A percentile compares a stretch with the other conserved stretches of the same genome.
These are phyloP conservation scores for Oncorhynchus kisutch DNA, from an alignment of 2,113 vertebrate species.

Conservation along the genomic window DNA sequence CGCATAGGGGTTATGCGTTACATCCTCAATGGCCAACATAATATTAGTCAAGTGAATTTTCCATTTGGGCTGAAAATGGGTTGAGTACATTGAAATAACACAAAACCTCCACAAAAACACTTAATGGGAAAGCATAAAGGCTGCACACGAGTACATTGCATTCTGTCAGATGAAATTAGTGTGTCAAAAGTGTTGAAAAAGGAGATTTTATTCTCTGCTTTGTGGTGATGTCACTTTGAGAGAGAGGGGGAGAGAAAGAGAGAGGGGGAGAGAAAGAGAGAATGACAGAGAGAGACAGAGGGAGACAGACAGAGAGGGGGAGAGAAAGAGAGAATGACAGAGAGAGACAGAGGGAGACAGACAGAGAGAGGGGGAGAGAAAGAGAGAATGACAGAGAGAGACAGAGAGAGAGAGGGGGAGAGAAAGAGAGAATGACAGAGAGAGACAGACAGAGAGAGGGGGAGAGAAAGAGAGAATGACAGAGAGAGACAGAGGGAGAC, in stretches of 20 bases:
- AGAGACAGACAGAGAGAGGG: neutral
- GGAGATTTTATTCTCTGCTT: neutral
- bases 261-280: neutral
- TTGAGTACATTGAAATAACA: neutral
- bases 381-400: neutral
- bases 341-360: too few species aligned
- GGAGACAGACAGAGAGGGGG: neutral
- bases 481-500: too few species aligned
- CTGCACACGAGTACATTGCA: slow-evolving; percentile 11
- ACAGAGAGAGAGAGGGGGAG: neutral
- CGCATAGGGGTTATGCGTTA: too few species aligned
- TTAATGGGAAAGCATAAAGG: neutral
- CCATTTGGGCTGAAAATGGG: slow-evolving; percentile 3
- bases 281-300: neutral
- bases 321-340: neutral
- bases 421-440: neutral
- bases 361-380: neutral
- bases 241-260: neutral
- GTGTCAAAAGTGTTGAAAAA: neutral
- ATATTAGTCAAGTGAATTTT: neutral
- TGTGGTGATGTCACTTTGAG: neutral
- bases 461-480: neutral
- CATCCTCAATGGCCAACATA: neutral
- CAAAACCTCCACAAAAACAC: neutral
- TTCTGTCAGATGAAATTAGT: slow-evolving; percentile 29